Evolutionary conservation across 2,888 invertebrate genomes (phyloP), one percentile per base, ranked within the genome.

Genomic region (Andrena minutula): DNA sequence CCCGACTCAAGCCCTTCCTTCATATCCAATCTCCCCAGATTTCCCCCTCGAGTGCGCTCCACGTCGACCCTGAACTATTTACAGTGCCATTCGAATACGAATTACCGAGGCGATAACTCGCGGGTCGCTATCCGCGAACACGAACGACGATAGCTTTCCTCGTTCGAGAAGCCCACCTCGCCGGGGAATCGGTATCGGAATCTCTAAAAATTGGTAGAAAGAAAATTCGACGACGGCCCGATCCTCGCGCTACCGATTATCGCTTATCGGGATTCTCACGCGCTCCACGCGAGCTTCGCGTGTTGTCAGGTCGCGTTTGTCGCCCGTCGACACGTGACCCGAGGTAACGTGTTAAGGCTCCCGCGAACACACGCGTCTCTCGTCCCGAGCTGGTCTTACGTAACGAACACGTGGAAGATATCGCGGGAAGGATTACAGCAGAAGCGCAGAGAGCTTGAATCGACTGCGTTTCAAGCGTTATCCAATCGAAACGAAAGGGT

Each of bases 291-390:
- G 75, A 74, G 74, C 51, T 49, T 56, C 26, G 41, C 35, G 30
- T 47, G 28, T 66, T 64, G 75, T 26, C 51, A 53, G 63, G 8
- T 64, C 75, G 74, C 56, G 70, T 68, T 60, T 65, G 58, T 30
- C 69, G 72, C 8, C 49, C 20, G 61, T 1, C 66, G 72, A 85
- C 88, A 88, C 88, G 88, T 88, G 88, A 88, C 82, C 71, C 41
- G 58, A 74, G 83, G 68, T 87, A 87, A 86, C 87, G 86, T 87
- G 88, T 66, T 77, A 58, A 77, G 68, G 76, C 61, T 73, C 64
- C 51, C 79, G 79, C 75, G 76, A 73, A 81, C 73, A 78, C 78
- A 65, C 26, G 16, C 75, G 30, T 20, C 51, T 20, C 51, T 65
- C 69, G 16, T 53, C 12, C 23, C 63, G 32, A 12, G 47, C 56